Conservation (phyloP, 2,113 vertebrate genomes). For the Gnathochromis pfefferi region DNA sequence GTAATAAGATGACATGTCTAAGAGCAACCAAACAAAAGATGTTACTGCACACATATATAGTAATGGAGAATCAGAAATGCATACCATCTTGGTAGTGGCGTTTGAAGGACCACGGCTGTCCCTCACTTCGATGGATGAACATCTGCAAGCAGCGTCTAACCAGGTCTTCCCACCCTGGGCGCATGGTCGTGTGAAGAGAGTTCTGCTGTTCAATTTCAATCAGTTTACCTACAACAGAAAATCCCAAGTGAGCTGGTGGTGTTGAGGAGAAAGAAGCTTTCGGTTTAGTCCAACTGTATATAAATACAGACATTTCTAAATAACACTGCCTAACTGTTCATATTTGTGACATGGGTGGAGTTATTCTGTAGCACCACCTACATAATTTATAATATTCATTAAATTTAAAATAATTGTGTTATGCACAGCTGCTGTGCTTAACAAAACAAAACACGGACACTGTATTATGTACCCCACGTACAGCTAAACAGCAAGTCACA, state of each 20-base stretch:
- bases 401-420: not conserved
- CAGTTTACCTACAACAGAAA: slow-evolving; percentile 80
- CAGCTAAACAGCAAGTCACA: not conserved
- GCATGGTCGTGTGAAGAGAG: slow-evolving; percentile 88
- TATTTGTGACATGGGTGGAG: not conserved
- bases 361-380: not conserved
- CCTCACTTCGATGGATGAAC: slow-evolving; percentile 88
- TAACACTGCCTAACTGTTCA: not conserved
- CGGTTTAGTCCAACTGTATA: not conserved
- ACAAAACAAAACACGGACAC: not conserved
- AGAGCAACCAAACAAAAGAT: not conserved
- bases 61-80: not conserved
- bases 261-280: not conserved
- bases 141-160: slow-evolving; percentile 93
- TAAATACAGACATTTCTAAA: not conserved
- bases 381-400: not conserved
- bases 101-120: slow-evolving; percentile 92
- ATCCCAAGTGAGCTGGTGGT: not conserved
- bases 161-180: slow-evolving; percentile 91
- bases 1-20: not conserved
- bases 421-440: not conserved
- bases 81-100: slow-evolving; percentile 94
- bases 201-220: slow-evolving; percentile 90
- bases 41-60: not conserved
- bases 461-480: not conserved